Base-by-base conservation (phyloP, 2,113 vertebrate genomes). In the Penelope pileata region DNA sequence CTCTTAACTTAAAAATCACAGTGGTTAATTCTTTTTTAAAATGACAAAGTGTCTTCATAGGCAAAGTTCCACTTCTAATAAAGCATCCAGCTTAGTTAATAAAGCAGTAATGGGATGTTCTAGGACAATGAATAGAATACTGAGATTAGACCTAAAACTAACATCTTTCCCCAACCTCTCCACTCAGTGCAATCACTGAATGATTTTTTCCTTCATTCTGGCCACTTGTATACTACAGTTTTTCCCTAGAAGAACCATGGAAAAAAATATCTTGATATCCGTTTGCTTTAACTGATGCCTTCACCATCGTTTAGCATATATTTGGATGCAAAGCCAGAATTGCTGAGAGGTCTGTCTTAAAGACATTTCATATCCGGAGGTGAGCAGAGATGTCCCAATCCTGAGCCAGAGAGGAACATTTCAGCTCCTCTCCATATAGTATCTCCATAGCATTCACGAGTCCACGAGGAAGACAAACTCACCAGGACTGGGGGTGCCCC, bases 211-310 rank as follows among this genome's bases (percentile, higher is more conserved):
- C 38, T 51, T 70, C 47, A 47, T 63, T 85, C 29, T 59, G 45
- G 13, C 5, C 30, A 23, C 9, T 43, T n/a, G 8, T 66, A 26
- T 59, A n/a, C 30, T 60, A 54, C 14, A 73, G 8, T 43, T 56
- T 67, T 68, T 38, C 27, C 24, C 14, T 40, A 42, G 19, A 2
- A 66, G 34, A 45, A n/a, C 10, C 58, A 34, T 13, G 4, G 48
- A 16, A 68, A 60, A 43, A 54, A 40, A 16, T 15, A n/a, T 42
- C 24, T 62, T n/a, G 2, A 9, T 50, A 67, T 40, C 0, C 0
- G 4, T 74, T 74, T 91, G 68, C 50, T 59, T 83, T 53, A 70
- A 18, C 54, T 51, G 12, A 24, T 3, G 1, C 43, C 23, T 27
- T 67, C 17, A 62, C 34, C n/a, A 27, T 16, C 18, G 51, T 78